Base-by-base conservation (phyloP, 2,888 invertebrate species). In the Ophion ellenae region DNA sequence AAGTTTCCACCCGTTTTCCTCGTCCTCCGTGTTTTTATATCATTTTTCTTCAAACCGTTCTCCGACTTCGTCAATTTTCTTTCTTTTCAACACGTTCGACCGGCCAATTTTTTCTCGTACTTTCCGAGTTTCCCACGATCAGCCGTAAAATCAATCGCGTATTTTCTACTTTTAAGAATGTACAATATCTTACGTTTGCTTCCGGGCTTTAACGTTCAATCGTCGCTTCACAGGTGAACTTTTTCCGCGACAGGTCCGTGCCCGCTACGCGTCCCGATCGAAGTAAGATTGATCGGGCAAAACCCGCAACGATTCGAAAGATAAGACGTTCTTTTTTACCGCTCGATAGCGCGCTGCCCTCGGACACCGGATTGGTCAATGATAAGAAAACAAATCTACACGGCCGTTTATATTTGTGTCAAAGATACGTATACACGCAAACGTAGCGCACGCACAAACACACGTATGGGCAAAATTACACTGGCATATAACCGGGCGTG, bases 231-330 rank as follows among this genome's bases (percentile, higher is more conserved):
- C 53, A 53, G 53, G 17, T 53, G 53, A 53, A 14, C 53, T 53
- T 53, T 53, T 53, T 64, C 17, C 32, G 32, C 14, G 9, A 36
- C 6, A 24, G 36, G n/a, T 40, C 67, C 67, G 40, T 36, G 67
- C n/a, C n/a, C 36, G 40, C 36, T 20, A 64, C 64, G 75, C 73
- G 61, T 61, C 73, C 63, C 75, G 63, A 47, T 75, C 75, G 75
- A 32, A 75, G 47, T 28, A 75, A 63, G 75, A 75, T 75, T 61
- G 59, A 73, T 32, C 74, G 74, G 67, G 67, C 2, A 14, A 64
- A 64, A 28, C 14, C 64, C 14, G 24, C 28, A 10, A 61, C 64
- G 64, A 64, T 64, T 14, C 24, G 14, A 3, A 64, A 28, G 64
- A 64, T 28, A 64, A 64, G 28, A 28, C 4, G 14, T 28, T 64